Evolutionary conservation across 2,888 invertebrate species (phyloP).

Genomic region (Tachystola acroxantha): DNA sequence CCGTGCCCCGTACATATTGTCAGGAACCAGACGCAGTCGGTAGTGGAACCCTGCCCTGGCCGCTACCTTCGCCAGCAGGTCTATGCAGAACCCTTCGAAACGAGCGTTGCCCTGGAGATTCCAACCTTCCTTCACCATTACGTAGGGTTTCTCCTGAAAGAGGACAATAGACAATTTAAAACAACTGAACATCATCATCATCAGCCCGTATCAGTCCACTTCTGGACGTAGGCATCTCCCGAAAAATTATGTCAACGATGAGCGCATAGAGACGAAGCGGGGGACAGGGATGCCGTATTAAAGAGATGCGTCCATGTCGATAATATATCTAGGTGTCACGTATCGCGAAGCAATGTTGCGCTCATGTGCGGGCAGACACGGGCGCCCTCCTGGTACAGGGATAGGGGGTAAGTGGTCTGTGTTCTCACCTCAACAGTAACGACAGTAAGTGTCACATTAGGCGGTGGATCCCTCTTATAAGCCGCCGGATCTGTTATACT

Average conservation of each 20-base stretch:
- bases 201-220: too few species aligned
- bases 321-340: too few species aligned
- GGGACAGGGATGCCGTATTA: too few species aligned
- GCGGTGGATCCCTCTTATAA: slow-evolving; percentile 88
- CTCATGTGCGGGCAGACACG: too few species aligned
- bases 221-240: too few species aligned
- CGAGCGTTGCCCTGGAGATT: slow-evolving; percentile 92
- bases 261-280: too few species aligned
- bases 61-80: slow-evolving; percentile 90
- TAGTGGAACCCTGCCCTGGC: slow-evolving; percentile 93
- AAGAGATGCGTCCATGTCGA: too few species aligned
- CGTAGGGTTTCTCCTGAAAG: slow-evolving; percentile 91
- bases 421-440: slow-evolving; percentile 92
- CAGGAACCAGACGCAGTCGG: slow-evolving; percentile 87
- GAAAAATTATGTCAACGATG: too few species aligned
- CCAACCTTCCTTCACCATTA: slow-evolving; percentile 91
- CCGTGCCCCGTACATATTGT: slow-evolving; percentile 92
- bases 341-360: too few species aligned
- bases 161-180: slow-evolving; percentile 14
- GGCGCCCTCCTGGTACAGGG: too few species aligned
- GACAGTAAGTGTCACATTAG: slow-evolving; percentile 93
- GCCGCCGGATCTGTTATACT: slow-evolving; percentile 91
- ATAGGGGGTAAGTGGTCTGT: too few species aligned
- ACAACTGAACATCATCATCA: too few species aligned
- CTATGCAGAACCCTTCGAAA: slow-evolving; percentile 95